Percentiles rank a stretch among this genome's conserved stretches.
Evolutionary conservation across 2,113 vertebrate species (phyloP).

Genomic region (Corythornis cristatus): DNA sequence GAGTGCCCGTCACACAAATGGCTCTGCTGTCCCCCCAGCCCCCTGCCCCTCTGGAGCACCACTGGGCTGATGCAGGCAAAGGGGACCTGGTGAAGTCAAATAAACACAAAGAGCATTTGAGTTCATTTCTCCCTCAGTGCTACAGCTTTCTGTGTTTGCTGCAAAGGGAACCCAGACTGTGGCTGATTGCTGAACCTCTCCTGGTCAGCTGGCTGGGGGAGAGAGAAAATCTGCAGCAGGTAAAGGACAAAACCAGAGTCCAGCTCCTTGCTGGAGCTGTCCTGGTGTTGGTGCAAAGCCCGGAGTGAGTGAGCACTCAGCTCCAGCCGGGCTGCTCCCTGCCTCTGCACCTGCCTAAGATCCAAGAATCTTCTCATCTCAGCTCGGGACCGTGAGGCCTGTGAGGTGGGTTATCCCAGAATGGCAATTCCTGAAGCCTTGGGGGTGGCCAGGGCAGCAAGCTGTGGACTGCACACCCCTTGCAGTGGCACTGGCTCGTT

Average conservation of each 20-base stretch:
- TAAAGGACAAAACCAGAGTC: not conserved
- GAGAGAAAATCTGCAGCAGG: not conserved
- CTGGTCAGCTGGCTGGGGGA: not conserved
- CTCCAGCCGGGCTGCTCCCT: not conserved
- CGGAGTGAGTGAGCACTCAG: not conserved
- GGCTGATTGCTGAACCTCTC: not conserved
- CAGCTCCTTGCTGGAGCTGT: not conserved
- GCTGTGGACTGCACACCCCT: accelerated
- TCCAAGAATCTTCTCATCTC: not conserved
- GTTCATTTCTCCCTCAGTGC: constrained; percentile 51
- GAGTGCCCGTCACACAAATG: constrained; percentile 72
- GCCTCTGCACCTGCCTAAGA: accelerated
- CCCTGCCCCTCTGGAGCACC: constrained; percentile 58
- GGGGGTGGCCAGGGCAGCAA: not conserved
- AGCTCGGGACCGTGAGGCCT: not conserved
- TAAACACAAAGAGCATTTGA: constrained; percentile 75
- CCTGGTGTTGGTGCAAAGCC: not conserved
- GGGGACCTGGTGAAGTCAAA: constrained; percentile 70
- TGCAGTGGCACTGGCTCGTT: not conserved
- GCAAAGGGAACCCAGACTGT: constrained; percentile 1
- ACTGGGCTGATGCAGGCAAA: constrained; percentile 53
- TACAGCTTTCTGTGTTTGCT: constrained; percentile 44
- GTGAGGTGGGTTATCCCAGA: not conserved
- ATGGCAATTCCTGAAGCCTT: accelerated
- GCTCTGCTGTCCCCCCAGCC: constrained; percentile 50